Conservation (phyloP, 2,888 invertebrate species). For the Endotricha flammealis region DNA sequence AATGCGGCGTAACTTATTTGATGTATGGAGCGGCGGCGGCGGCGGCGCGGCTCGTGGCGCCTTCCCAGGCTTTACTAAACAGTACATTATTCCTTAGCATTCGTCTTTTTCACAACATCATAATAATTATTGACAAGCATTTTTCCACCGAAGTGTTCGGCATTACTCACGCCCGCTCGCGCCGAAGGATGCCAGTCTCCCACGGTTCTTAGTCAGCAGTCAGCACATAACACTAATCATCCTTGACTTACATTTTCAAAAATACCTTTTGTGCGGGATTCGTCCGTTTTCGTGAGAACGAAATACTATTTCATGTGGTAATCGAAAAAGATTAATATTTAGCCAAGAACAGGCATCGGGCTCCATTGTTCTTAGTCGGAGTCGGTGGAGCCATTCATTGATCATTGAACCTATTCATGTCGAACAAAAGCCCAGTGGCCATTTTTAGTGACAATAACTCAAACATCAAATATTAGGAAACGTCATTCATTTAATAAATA, state of each 20-base stretch:
- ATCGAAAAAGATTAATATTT: slow-evolving; percentile 36
- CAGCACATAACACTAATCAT: slow-evolving; percentile 57
- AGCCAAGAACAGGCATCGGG: not conserved
- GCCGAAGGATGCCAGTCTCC: slow-evolving; percentile 50
- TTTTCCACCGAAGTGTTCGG: slow-evolving; percentile 30
- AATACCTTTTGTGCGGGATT: slow-evolving; percentile 68
- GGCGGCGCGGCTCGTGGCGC: slow-evolving; percentile 27
- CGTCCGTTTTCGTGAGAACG: slow-evolving; percentile 64
- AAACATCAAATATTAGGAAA: no score
- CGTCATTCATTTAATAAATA: no score
- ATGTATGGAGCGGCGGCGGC: slow-evolving; percentile 25
- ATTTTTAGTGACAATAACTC: no score
- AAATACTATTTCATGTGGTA: slow-evolving; percentile 50
- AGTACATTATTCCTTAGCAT: slow-evolving; percentile 32
- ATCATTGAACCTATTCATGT: no score
- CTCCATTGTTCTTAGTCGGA: no score
- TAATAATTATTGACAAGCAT: slow-evolving; percentile 40
- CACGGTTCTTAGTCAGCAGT: slow-evolving; percentile 59
- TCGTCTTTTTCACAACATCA: slow-evolving; percentile 31
- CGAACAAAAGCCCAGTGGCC: no score
- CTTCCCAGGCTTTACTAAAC: slow-evolving; percentile 36
- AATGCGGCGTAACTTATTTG: slow-evolving; percentile 21
- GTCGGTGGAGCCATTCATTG: no score
- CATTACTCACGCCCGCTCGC: slow-evolving; percentile 34
- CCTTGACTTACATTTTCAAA: slow-evolving; percentile 73